Conservation (phyloP, 2,888 invertebrate species). For the Acrobeloides nanus region DNA sequence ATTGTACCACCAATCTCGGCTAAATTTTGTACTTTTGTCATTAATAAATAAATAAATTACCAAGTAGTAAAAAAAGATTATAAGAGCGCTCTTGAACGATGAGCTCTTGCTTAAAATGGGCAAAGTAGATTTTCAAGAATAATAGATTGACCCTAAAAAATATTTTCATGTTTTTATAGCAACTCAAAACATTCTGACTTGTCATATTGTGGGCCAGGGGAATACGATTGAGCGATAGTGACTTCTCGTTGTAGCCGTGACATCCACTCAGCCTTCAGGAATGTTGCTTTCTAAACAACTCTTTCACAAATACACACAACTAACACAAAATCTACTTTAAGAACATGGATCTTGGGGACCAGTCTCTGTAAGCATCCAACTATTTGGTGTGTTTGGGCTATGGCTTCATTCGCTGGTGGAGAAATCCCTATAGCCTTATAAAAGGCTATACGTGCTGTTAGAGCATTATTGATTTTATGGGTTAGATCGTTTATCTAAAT, state of each 20-base stretch:
- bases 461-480: too few species aligned
- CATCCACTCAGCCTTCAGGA: constrained; percentile 41
- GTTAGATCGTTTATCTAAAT: too few species aligned
- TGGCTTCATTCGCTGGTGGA: constrained; percentile 2
- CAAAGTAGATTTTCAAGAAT: constrained; percentile 41
- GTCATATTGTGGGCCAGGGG: constrained; percentile 41
- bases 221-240: constrained; percentile 39
- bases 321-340: constrained; percentile 11
- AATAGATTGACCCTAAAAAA: constrained; percentile 39
- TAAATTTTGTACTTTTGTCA: constrained; percentile 7
- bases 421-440: constrained; percentile 12
- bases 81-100: constrained; percentile 41
- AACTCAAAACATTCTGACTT: constrained; percentile 20
- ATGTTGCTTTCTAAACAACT: constrained; percentile 29
- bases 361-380: constrained; percentile 14
- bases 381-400: constrained; percentile 9
- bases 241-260: constrained; percentile 35
- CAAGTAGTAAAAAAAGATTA: constrained; percentile 39
- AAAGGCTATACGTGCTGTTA: too few species aligned
- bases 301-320: background rate
- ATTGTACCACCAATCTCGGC: constrained; percentile 50
- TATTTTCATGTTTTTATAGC: background rate
- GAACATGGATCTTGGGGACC: constrained; percentile 17
- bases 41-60: constrained; percentile 10
- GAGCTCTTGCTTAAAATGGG: constrained; percentile 45